phyloP scores from a whole-genome alignment of 2,113 vertebrate species.

The Seriola rivoliana region DNA sequence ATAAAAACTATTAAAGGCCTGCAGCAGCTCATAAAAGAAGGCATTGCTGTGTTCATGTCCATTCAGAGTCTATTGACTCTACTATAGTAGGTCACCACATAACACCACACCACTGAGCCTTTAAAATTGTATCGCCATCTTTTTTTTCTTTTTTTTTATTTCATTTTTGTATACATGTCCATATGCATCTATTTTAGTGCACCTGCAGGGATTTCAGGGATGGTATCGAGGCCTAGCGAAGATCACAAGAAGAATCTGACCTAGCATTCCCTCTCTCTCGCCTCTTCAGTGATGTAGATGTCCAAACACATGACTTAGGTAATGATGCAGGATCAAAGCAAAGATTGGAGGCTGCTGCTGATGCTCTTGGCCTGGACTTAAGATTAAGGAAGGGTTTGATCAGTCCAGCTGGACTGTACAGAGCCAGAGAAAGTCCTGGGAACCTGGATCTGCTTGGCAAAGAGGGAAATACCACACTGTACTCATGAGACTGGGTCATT shows the following conservation, averaged over 20 bases:
- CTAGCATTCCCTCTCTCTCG: constrained; percentile 4
- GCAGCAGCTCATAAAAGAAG: neutral
- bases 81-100: neutral
- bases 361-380: constrained; percentile 47
- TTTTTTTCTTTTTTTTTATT: neutral
- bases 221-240: constrained; percentile 59
- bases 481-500: constrained; percentile 29
- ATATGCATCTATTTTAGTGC: constrained; percentile 18
- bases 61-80: neutral
- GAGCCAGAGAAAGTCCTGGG: constrained; percentile 40
- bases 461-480: constrained; percentile 33
- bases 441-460: constrained; percentile 32
- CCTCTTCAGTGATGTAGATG: constrained; percentile 5
- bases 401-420: constrained; percentile 25
- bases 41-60: neutral
- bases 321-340: constrained; percentile 37
- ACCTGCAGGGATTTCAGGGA: constrained; percentile 51
- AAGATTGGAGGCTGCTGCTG: constrained; percentile 34
- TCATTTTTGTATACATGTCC: neutral
- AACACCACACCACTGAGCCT: neutral
- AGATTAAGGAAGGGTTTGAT: constrained; percentile 43
- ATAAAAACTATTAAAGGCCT: neutral
- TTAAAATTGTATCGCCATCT: neutral
- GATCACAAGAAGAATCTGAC: constrained; percentile 11
- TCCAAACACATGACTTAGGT: constrained; percentile 48